A percentile compares a stretch with the other conserved stretches of the same genome.
Evolutionary conservation across 1,140 invertebrate species (phyloP).

Genomic region (Drosophila suzukii): DNA sequence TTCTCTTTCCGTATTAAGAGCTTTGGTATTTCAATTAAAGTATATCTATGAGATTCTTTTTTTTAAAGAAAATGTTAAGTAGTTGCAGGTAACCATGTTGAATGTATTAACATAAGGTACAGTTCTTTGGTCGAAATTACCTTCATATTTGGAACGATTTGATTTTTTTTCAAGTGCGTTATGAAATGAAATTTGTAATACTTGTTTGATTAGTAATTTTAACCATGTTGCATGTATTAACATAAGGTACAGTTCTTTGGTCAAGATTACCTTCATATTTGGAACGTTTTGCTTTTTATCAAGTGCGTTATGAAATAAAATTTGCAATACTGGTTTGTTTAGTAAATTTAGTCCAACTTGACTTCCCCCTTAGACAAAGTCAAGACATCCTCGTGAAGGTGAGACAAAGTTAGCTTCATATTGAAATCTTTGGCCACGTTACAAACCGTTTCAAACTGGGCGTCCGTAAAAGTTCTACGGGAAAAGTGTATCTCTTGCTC

Average conservation of each 20-base stretch:
- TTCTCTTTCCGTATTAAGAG: too few relatives aligned
- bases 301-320: not conserved
- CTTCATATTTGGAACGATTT: not conserved
- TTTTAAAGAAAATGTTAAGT: not conserved
- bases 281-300: not conserved
- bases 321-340: not conserved
- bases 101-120: not conserved
- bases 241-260: not conserved
- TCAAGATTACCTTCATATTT: not conserved
- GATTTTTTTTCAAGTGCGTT: not conserved
- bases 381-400: constrained; percentile 41
- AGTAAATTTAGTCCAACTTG: not conserved
- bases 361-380: constrained; percentile 34
- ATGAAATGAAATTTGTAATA: not conserved
- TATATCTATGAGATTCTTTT: not conserved
- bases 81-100: not conserved
- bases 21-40: not conserved
- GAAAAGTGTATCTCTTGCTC: constrained; percentile 15
- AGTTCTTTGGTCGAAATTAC: not conserved
- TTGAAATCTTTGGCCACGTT: constrained; percentile 28
- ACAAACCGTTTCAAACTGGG: constrained; percentile 30
- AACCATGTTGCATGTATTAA: not conserved
- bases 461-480: constrained; percentile 32
- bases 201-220: not conserved
- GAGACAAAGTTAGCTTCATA: constrained; percentile 46